Conservation (phyloP, 2,888 invertebrate genomes). For the Pelosia muscerda region DNA sequence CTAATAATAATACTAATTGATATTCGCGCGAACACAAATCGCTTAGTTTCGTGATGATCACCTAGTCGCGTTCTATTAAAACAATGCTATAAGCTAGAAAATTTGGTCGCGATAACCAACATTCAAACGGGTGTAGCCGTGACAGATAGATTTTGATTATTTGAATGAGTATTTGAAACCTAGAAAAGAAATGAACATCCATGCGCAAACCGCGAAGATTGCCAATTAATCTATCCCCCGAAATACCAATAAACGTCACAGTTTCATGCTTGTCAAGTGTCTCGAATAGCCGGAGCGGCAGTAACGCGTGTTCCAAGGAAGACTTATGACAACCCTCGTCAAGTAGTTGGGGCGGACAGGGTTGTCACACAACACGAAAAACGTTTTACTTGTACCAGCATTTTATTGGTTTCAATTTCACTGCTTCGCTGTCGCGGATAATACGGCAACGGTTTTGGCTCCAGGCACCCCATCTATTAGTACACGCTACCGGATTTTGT, state of each 20-base stretch:
- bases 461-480: conserved; percentile 54
- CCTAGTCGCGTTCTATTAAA: too few relatives aligned
- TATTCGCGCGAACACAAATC: too few relatives aligned
- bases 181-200: background rate
- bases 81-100: too few relatives aligned
- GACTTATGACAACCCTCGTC: conserved; percentile 86
- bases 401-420: conserved; percentile 86
- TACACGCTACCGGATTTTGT: conserved; percentile 59
- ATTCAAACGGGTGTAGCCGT: too few relatives aligned
- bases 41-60: too few relatives aligned
- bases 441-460: conserved; percentile 62
- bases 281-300: conserved; percentile 44
- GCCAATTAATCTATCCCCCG: conserved; percentile 29
- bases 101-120: too few relatives aligned
- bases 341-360: conserved; percentile 52
- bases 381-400: conserved; percentile 79
- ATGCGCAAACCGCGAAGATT: conserved; percentile 30
- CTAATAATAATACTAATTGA: too few relatives aligned
- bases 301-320: conserved; percentile 62
- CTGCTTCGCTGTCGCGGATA: conserved; percentile 73
- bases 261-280: conserved; percentile 54
- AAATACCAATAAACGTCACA: conserved; percentile 55
- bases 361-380: conserved; percentile 77
- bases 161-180: background rate
- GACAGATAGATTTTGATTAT: background rate